phyloP scores from a whole-genome alignment of 2,888 invertebrate species.

The Thelaira solivaga region DNA sequence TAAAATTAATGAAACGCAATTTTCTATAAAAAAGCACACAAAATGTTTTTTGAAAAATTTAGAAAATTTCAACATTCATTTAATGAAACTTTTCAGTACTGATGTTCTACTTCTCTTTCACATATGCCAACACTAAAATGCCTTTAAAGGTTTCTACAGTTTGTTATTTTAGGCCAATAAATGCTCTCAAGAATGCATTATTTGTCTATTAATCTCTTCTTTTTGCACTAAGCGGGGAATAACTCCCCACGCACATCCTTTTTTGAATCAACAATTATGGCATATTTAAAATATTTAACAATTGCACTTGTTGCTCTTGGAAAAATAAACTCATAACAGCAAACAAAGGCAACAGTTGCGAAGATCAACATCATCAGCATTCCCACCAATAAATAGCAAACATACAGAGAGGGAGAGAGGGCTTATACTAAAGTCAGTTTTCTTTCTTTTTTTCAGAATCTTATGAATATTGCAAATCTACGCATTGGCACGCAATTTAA shows the following conservation, averaged over 20 bases:
- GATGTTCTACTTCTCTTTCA: too few species aligned
- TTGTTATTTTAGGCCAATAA: not conserved
- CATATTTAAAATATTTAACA: conserved; percentile 59
- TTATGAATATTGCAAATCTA: conserved; percentile 60
- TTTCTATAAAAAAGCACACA: too few species aligned
- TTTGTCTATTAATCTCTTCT: conserved; percentile 7
- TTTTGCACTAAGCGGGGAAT: conserved; percentile 4
- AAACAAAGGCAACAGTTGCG: conserved; percentile 11
- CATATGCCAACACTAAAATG: too few species aligned
- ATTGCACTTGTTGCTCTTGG: conserved; percentile 64
- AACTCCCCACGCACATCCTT: conserved; percentile 65
- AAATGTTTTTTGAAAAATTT: too few species aligned
- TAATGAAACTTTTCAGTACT: too few species aligned
- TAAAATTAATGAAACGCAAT: too few species aligned
- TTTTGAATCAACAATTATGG: conserved; percentile 32
- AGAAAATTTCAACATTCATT: too few species aligned
- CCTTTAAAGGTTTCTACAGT: not conserved
- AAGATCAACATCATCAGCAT: conserved; percentile 12
- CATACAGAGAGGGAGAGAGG: too few species aligned
- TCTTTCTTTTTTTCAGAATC: conserved; percentile 32
- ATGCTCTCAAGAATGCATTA: conserved; percentile 16
- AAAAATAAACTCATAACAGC: conserved; percentile 44
- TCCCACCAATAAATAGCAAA: conserved; percentile 30
- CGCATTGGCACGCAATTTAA: conserved; percentile 62
- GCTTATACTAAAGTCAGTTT: conserved; percentile 1